A percentile compares a stretch with the other conserved stretches of the same genome.
These are phyloP conservation scores for Meleagris gallopavo DNA, from an alignment of 2,113 vertebrate species.

Conservation along the genomic window DNA sequence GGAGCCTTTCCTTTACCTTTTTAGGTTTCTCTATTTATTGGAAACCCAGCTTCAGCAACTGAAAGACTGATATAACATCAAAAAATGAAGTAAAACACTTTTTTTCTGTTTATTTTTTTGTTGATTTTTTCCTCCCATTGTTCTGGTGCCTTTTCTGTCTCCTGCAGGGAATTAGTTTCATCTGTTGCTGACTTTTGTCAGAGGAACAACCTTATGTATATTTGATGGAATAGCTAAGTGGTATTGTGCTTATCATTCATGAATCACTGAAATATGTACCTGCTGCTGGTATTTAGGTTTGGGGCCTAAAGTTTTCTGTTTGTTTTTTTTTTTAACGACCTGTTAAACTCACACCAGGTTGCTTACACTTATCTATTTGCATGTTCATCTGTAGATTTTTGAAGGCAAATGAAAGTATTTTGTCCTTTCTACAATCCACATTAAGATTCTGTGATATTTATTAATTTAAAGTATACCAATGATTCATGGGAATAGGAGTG, in stretches of 20 bases:
- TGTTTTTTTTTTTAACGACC: slow-evolving; percentile 1
- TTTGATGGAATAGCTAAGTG: slow-evolving; percentile 24
- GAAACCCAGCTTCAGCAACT: not conserved
- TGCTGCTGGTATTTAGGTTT: not conserved
- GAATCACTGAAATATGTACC: not conserved
- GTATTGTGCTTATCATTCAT: not conserved
- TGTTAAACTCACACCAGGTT: slow-evolving; percentile 1
- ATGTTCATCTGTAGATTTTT: not conserved
- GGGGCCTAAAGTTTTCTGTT: not conserved
- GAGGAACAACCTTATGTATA: not conserved
- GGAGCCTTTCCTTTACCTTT: not conserved
- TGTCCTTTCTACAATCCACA: not conserved
- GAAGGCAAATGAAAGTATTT: not conserved
- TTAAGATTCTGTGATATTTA: not conserved
- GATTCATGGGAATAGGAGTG: not conserved
- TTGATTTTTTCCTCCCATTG: not conserved
- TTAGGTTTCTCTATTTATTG: not conserved
- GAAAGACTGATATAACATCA: not conserved
- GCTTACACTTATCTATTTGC: not conserved
- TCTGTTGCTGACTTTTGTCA: not conserved
- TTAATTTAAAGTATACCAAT: not conserved
- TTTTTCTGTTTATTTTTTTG: not conserved
- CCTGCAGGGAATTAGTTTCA: not conserved
- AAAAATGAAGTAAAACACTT: not conserved
- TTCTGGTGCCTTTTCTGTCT: not conserved